A percentile compares a stretch with the other conserved stretches of the same genome.
phyloP scores from a whole-genome alignment of 2,113 vertebrate genomes.

The Malurus melanocephalus region DNA sequence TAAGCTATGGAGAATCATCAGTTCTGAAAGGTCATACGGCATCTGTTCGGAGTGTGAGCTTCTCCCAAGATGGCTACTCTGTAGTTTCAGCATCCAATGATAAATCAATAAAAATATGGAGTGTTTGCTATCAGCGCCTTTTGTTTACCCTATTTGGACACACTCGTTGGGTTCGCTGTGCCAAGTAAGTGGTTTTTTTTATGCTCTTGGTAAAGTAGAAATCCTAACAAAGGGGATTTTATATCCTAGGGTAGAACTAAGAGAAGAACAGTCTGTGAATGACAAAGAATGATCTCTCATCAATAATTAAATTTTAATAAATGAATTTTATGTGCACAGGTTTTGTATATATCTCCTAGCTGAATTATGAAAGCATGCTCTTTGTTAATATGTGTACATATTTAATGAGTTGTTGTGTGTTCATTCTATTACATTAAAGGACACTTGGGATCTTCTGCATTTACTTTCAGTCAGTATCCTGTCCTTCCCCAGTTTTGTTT shows the following conservation, averaged over 20 bases:
- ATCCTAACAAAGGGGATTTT: not conserved
- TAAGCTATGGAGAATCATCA: conserved; percentile 84
- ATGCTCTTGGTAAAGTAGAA: not conserved
- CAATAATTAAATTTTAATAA: not conserved
- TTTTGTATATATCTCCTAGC: not conserved
- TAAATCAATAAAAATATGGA: conserved; percentile 92
- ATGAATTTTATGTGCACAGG: accelerated
- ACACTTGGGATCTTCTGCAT: not conserved
- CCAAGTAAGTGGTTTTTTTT: conserved; percentile 76
- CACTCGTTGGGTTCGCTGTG: conserved; percentile 90
- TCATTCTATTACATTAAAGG: not conserved
- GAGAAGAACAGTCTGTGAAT: not conserved
- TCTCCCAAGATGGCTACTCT: conserved; percentile 81
- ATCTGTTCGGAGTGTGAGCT: conserved; percentile 83
- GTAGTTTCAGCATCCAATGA: conserved; percentile 92
- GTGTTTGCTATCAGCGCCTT: conserved; percentile 77
- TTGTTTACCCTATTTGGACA: conserved; percentile 87
- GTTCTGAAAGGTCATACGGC: conserved; percentile 88
- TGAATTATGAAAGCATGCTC: not conserved
- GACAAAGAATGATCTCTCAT: not conserved
- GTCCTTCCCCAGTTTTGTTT: not conserved
- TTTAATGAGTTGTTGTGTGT: not conserved
- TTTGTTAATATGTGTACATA: not conserved
- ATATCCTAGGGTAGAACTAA: not conserved
- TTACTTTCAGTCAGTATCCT: not conserved